Percentiles rank a stretch among this genome's conserved stretches.
Evolutionary conservation across 2,888 invertebrate species (phyloP).

Genomic region (Chydorus sphaericus): DNA sequence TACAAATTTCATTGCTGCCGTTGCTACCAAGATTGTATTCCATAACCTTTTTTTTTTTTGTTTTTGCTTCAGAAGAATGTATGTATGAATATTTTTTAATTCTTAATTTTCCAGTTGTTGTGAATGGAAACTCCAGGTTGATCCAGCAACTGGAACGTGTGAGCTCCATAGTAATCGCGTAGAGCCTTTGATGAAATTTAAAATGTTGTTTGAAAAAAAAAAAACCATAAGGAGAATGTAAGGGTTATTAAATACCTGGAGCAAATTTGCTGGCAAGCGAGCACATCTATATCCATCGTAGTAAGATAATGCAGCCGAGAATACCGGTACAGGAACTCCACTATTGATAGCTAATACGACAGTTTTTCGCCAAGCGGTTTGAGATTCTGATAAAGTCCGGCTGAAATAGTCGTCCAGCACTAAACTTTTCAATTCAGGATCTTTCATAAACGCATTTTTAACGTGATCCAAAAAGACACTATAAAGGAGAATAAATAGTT

Average conservation of each 20-base stretch:
- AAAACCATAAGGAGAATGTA: not conserved
- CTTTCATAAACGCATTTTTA: conserved; percentile 80
- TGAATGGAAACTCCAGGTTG: not conserved
- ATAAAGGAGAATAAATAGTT: too few species aligned
- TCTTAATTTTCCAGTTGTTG: not conserved
- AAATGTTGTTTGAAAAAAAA: not conserved
- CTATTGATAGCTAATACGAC: conserved; percentile 44
- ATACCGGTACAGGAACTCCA: conserved; percentile 84
- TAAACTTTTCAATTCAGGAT: conserved; percentile 70
- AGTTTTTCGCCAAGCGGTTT: conserved; percentile 71
- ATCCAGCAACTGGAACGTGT: conserved; percentile 28
- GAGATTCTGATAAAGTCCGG: conserved; percentile 60
- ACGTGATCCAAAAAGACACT: conserved; percentile 78
- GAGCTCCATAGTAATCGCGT: conserved; percentile 44
- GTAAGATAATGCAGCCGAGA: conserved; percentile 89
- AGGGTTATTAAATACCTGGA: conserved; percentile 47
- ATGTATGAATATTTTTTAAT: too few species aligned
- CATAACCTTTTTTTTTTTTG: too few species aligned
- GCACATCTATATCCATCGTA: conserved; percentile 87
- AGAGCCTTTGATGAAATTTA: conserved; percentile 31
- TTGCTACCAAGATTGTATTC: too few species aligned
- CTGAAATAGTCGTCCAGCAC: conserved; percentile 87
- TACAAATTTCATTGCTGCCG: not conserved
- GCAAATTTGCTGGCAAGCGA: conserved; percentile 78
- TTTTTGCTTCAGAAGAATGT: too few species aligned